Conservation (phyloP, 1,140 invertebrate species). For the Magallana ariakensis region DNA sequence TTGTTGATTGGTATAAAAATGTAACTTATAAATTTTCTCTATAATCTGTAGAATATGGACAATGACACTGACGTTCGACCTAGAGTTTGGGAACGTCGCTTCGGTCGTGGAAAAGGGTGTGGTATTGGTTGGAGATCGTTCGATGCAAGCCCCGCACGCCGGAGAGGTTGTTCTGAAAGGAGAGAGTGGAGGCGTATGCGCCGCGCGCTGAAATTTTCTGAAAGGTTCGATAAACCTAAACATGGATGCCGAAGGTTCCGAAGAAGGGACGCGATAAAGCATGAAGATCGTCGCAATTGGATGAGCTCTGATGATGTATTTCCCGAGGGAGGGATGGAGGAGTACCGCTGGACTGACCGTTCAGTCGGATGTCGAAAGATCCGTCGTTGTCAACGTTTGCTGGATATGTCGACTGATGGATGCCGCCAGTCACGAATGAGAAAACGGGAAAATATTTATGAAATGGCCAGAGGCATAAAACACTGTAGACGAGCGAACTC, state of each 20-base stretch:
- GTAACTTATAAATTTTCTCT: too few species aligned
- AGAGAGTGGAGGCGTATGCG: not conserved
- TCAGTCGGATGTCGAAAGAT: not conserved
- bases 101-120: not conserved
- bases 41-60: too few species aligned
- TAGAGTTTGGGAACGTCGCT: not conserved
- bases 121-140: not conserved
- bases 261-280: not conserved
- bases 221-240: not conserved
- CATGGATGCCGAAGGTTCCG: not conserved
- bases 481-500: not conserved
- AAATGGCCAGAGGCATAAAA: not conserved
- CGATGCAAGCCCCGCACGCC: not conserved
- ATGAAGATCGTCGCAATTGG: not conserved
- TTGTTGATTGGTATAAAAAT: too few species aligned
- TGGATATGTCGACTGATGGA: not conserved
- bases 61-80: too few species aligned
- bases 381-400: not conserved
- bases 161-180: not conserved
- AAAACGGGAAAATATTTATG: not conserved
- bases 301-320: not conserved
- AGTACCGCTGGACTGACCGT: not conserved
- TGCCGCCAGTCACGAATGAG: not conserved
- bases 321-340: not conserved
- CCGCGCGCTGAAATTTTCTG: not conserved